Evolutionary conservation across 2,888 invertebrate genomes (phyloP), one percentile per base, ranked within the genome.

Genomic region (Linyphia triangularis): DNA sequence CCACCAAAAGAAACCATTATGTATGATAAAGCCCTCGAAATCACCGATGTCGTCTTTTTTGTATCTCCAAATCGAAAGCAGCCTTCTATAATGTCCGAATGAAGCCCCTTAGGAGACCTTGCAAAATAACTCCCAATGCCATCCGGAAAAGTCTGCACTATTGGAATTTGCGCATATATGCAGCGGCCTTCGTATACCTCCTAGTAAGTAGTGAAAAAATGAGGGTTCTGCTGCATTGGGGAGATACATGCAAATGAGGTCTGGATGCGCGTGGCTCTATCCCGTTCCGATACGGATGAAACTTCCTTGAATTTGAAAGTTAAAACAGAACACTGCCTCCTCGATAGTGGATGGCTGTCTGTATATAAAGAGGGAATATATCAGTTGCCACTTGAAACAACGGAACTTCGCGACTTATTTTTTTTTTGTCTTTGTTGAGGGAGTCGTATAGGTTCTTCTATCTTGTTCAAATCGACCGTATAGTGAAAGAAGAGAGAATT

Each of bases 251-350:
- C 77, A 75, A 84, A 84, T 77, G 33, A 19, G 26, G 19, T 67
- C 75, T 67, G 72, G 57, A 65, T 26, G 40, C 78, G 65, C 26
- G 43, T 65, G 40, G 30, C 33, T 24, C 30, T 33, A 70, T 67
- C 70, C 63, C 70, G 51, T 65, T 57, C 19, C 33, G 40, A 30
- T 70, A 33, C 57, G 72, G 79, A 79, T 86, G 79, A 75, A 81
- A 61, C 75, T 67, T 65, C 26, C 33, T 67, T 57, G 26, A 51
- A 88, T 88, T 88, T 88, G 86, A 88, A 88, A 88, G 86, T 88
- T 81, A 88, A 88, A 88, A 69, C 61, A 88, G 86, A 70, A 69
- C 63, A 63, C 51, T 51, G 51, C 51, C 33, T 33, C 57, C 6
- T 63, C 37, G 19, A 28, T 43, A 84, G 78, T 37, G 28, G 61